Evolutionary conservation across 2,888 invertebrate species (phyloP), one percentile per base, ranked within the genome.

Genomic region (Neuroscelio doddi): DNA sequence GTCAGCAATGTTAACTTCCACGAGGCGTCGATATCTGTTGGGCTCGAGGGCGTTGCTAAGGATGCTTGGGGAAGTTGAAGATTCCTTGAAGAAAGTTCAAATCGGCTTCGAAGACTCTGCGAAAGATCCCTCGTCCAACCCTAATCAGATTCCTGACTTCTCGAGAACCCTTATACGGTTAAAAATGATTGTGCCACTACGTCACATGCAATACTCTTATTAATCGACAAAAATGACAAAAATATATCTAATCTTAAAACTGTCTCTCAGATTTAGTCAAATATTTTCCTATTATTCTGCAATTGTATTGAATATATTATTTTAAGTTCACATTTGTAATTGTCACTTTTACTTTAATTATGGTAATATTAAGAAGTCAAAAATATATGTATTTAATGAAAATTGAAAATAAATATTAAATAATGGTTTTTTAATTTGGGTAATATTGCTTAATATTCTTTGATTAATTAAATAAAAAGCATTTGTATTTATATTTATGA

Each of bases 11-110:
- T 58, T 70, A 68, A 70, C 67, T 69, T 63, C 62, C 62, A 55
- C 62, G 64, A 14, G 62, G 49, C 29, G 17, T 27, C 44, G 50
- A 56, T 61, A 34, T 21, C 36, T 24, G 32, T 17, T 15, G 39
- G 45, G 27, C 39, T 14, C 38, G 50, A 57, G 61, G 76, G 75
- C 72, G 76, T 74, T 76, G 73, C 76, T 72, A 72, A 38, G 76
- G 65, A 64, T 44, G 50, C 5, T 64, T 50, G 57, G 63, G 47
- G 39, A 64, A 64, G 52, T 58, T 71, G 53, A 56, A 53, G 65
- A 59, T 59, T 59, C 61, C 71, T 67, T 69, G 51, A 53, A 62
- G 56, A 74, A 74, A 74, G 68, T 74, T 76, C 69, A 74, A 76
- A 76, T 76, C 76, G 76, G 70, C 72, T 70, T 66, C 66, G 69